phyloP scores from a whole-genome alignment of 2,797 vertebrate species.

The Rousettus madagascariensis region DNA sequence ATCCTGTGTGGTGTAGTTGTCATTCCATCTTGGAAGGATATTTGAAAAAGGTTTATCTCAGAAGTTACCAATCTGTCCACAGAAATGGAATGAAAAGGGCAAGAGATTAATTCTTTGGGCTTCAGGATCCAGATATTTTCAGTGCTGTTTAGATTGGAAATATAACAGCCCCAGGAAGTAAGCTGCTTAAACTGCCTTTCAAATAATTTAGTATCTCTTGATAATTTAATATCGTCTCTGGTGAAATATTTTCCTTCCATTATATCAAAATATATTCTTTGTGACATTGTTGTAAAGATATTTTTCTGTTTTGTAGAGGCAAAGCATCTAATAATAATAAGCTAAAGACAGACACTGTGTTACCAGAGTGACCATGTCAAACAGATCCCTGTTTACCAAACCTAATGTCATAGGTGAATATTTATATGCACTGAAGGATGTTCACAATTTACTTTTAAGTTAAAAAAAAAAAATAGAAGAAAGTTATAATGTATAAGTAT shows the following conservation, averaged over 20 bases:
- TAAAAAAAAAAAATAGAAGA: neutral
- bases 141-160: neutral
- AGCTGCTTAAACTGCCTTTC: constrained; percentile 6
- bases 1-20: neutral
- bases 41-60: constrained; percentile 33
- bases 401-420: neutral
- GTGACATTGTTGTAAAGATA: neutral
- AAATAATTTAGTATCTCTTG: constrained; percentile 50
- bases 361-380: neutral
- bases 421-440: neutral
- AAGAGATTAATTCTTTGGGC: constrained; percentile 23
- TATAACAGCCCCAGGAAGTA: neutral
- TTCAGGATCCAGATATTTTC: neutral
- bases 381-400: neutral
- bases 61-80: neutral
- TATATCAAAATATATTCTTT: constrained; percentile 41
- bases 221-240: constrained; percentile 38
- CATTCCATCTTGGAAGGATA: neutral
- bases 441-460: neutral
- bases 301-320: constrained; percentile 42
- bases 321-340: neutral
- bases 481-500: neutral
- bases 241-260: constrained; percentile 38
- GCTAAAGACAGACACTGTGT: neutral
- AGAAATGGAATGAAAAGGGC: neutral